phyloP scores from a whole-genome alignment of 2,113 vertebrate species.

The Phylloscopus trochiloides region DNA sequence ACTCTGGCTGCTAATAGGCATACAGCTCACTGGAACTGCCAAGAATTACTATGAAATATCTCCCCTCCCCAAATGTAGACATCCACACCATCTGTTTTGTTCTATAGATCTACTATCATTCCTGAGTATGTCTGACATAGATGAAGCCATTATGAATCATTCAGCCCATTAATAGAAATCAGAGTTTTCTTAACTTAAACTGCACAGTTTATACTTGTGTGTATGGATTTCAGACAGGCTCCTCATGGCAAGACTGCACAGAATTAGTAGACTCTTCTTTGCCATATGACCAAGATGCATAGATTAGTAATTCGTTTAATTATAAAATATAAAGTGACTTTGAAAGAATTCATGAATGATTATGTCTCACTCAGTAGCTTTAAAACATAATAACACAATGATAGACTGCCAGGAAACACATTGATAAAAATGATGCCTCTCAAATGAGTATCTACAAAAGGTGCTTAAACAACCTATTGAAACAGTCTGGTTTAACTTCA shows the following conservation, averaged over 20 bases:
- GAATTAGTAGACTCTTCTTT: background rate
- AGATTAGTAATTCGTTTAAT: constrained; percentile 21
- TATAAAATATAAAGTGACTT: constrained; percentile 20
- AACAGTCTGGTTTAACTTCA: constrained; percentile 21
- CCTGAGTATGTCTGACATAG: background rate
- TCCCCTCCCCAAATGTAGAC: background rate
- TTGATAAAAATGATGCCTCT: background rate
- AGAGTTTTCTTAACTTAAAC: background rate
- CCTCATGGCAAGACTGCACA: background rate
- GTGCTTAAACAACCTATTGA: background rate
- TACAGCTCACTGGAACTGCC: background rate
- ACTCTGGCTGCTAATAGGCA: constrained; percentile 13
- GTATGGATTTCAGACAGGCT: background rate
- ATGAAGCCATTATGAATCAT: background rate
- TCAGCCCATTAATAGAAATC: background rate
- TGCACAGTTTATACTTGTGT: background rate
- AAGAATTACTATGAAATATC: constrained; percentile 31
- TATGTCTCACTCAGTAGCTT: background rate
- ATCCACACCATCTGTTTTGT: background rate
- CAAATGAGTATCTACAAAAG: background rate
- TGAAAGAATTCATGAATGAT: constrained; percentile 22
- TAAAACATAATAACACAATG: constrained; percentile 38
- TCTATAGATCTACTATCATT: background rate
- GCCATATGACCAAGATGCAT: background rate
- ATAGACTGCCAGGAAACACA: background rate